These are phyloP conservation scores for Pemphigus obesinymphae DNA, from an alignment of 1,140 invertebrate species.

Conservation along the genomic window DNA sequence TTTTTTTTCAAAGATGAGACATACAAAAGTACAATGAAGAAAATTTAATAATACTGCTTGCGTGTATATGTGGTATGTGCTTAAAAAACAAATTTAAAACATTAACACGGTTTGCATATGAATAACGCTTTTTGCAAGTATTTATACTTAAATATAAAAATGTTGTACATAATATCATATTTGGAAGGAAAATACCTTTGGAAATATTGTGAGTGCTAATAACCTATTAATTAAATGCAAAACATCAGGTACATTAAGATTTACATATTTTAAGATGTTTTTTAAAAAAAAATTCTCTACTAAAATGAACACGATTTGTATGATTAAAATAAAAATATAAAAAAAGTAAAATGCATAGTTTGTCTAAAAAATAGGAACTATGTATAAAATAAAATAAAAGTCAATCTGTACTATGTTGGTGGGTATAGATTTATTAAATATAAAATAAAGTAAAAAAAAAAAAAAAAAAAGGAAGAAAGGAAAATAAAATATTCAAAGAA, in stretches of 20 bases:
- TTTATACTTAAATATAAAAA: constrained; percentile 7
- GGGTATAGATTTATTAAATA: not conserved
- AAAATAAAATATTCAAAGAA: constrained; percentile 1
- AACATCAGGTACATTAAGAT: constrained; percentile 33
- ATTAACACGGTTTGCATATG: constrained; percentile 10
- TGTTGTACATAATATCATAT: not conserved
- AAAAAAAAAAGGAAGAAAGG: not conserved
- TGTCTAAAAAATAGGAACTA: constrained; percentile 40
- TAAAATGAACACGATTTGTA: constrained; percentile 28
- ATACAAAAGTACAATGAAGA: constrained; percentile 16
- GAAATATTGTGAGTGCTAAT: constrained; percentile 20
- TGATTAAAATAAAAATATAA: constrained; percentile 11
- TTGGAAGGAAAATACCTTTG: constrained; percentile 15
- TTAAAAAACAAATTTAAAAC: constrained; percentile 23
- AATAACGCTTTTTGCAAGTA: constrained; percentile 29
- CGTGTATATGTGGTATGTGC: constrained; percentile 21
- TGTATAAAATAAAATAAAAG: constrained; percentile 24
- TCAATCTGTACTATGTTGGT: not conserved
- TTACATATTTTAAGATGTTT: constrained; percentile 22
- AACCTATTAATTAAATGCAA: constrained; percentile 34
- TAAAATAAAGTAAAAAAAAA: not conserved
- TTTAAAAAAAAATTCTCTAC: not conserved
- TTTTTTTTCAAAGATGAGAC: too few relatives aligned
- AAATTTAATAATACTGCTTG: constrained; percentile 31
- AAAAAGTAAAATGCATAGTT: constrained; percentile 37